Base-by-base conservation (phyloP, 2,888 invertebrate species). In the Sesia apiformis region DNA sequence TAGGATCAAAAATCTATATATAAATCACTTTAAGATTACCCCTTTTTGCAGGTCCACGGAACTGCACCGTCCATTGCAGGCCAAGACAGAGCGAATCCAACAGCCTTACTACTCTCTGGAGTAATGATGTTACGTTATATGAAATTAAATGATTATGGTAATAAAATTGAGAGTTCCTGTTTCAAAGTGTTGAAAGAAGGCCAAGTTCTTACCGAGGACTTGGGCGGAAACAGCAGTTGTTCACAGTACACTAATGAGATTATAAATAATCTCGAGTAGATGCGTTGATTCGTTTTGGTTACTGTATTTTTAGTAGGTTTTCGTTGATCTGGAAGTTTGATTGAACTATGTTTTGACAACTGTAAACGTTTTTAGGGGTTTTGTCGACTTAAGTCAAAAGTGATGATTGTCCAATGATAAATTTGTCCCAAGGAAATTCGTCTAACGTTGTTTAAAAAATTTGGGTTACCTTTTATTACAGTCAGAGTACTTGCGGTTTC, bases 81-180 rank as follows among this genome's bases (percentile, higher is more conserved):
- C 5, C 93, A 97, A 78, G 98, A 99, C 90, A 93, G 95, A 79
- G 99, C 99, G 46, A 99, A 99, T 80, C 99, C 99, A 7, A 99
- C 99, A 0, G 99, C 99, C 5, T 90, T 99, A 38, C 91, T 99
- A 5, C 91, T 99, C 3, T 98, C 98, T 3, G 96, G 95, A 0
- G 97, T 98, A 1, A 99, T 99, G 99, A 99, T 99, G 99, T 91
- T 99, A 57, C 93, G 97, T 42, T 92, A 99, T 78, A 93, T 99
- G 95, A 91, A 94, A 43, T 84, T 98, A 42, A 90, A 82, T 52
- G 76, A 91, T 0, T 89, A 95, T 64, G 98, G 96, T 0, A 88
- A 92, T 63, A 92, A 91, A 60, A 98, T 99, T 58, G 95, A 98
- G 80, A 71, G 71, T 0, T 94, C 98, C 3, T 95, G 95, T 72